A percentile compares a stretch with the other conserved stretches of the same genome.
Conservation (phyloP, 2,888 invertebrate genomes). For the Unio pictorum region DNA sequence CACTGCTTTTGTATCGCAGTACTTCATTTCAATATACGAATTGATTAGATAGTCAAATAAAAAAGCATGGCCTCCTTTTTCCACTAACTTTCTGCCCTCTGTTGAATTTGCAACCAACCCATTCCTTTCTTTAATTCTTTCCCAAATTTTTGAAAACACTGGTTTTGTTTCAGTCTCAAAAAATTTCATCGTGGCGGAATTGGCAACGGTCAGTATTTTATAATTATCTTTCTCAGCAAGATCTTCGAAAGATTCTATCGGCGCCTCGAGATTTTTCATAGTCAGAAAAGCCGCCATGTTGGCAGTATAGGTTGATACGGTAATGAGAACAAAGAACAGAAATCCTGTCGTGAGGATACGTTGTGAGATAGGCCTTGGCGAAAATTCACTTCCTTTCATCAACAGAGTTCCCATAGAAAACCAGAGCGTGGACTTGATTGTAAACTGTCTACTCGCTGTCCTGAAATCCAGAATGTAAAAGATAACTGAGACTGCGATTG, state of each 20-base stretch:
- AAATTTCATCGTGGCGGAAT: slow-evolving; percentile 60
- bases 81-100: slow-evolving; percentile 28
- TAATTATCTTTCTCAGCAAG: slow-evolving; percentile 43
- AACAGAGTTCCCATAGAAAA: slow-evolving; percentile 57
- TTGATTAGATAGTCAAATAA: slow-evolving; percentile 62
- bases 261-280: slow-evolving; percentile 52
- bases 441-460: slow-evolving; percentile 50
- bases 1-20: slow-evolving; percentile 51
- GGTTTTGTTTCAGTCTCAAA: slow-evolving; percentile 36
- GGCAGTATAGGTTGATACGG: slow-evolving; percentile 63
- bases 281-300: slow-evolving; percentile 66
- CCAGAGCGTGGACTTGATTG: slow-evolving; percentile 54
- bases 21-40: slow-evolving; percentile 47
- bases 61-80: slow-evolving; percentile 43
- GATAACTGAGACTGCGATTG: slow-evolving; percentile 48
- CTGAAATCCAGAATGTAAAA: slow-evolving; percentile 53
- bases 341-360: slow-evolving; percentile 60
- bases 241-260: slow-evolving; percentile 49
- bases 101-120: slow-evolving; percentile 36
- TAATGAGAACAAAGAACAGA: slow-evolving; percentile 63
- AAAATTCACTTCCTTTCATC: slow-evolving; percentile 61
- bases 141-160: slow-evolving; percentile 43
- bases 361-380: slow-evolving; percentile 55
- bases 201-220: slow-evolving; percentile 44
- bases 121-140: slow-evolving; percentile 24